Base-by-base conservation (phyloP, 2,797 vertebrate genomes). In the Falco novaeseelandiae region DNA sequence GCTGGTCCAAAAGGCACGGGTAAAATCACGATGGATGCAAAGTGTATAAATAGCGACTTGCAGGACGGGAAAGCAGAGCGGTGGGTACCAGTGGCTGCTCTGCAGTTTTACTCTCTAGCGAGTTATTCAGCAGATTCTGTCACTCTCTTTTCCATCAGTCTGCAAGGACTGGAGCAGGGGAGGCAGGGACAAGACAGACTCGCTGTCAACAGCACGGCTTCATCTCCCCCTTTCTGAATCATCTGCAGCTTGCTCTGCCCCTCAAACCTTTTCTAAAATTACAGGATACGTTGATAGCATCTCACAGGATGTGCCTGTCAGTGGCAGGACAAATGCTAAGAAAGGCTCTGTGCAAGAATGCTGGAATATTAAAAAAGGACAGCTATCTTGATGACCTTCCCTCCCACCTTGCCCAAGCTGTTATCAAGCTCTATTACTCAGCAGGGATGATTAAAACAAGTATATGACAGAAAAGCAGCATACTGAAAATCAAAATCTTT, bases 381-480 rank as follows among this genome's bases (percentile, higher is more conserved):
- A 71, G 26, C 76, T 87, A 92, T 91, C 96, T 94, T 44, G 85
- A 93, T 96, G 96, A 97, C 96, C 97, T 96, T 83, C 91, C 93
- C 91, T 87, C 91, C 94, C 80, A 30, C 73, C 80, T 80, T 58
- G 83, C 38, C 62, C 8, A 19, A 62, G 69, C 80, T 85, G 34
- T 76, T 82, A 73, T 62, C 95, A 46, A 88, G 79, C 70, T 48
- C 57, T 49, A 0, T 34, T 90, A 78, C 92, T 79, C 93, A 63
- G 77, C 83, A 38, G 52, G 55, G 58, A 57, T 90, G 83, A 95
- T 96, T 91, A 96, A 94, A 93, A 69, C 42, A 3, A 74, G 65
- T 19, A 46, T 8, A 12, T 3, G 66, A 65, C 6, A 46, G 70
- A n/a, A 85, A 61, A 89, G 70, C 48, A 38, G 9, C 9, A 1